Evolutionary conservation across 2,888 invertebrate genomes (phyloP), one percentile per base, ranked within the genome.

Genomic region (Sinohyriopsis cumingii): DNA sequence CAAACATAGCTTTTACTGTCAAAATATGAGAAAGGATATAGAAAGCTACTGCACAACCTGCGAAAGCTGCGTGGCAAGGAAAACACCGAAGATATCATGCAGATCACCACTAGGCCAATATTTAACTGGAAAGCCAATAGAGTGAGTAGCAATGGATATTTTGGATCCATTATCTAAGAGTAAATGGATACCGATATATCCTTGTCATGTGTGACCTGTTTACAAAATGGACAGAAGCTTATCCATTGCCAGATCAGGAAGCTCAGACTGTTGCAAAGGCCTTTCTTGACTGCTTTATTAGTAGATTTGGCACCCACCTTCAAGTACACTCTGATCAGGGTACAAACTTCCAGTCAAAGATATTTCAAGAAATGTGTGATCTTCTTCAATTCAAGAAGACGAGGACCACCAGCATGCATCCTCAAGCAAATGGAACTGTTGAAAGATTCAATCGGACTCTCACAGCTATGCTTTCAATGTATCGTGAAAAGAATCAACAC

Each of bases 331-430:
- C 62, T 19, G 65, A 72, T 33, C 71, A 68, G 63, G 71, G 71
- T n/a, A 60, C n/a, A 55, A 60, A 65, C n/a, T 73, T 66, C 28
- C 68, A 72, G 62, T 65, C 64, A n/a, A 68, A 64, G 33, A 22
- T 69, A 2, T 68, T 71, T 25, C n/a, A 60, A 55, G 61, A 68
- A 12, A 59, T 73, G 59, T 70, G 71, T 61, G 59, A 55, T 19
- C 19, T 67, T 19, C 45, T 68, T 18, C 19, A 56, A 6, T 70
- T 72, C 18, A 56, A 75, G 55, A 67, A 73, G 56, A 70, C 71
- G 15, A 55, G 65, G n/a, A 73, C 28, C 28, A 6, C n/a, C n/a
- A n/a, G n/a, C n/a, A n/a, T n/a, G n/a, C n/a, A n/a, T n/a, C n/a
- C n/a, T n/a, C n/a, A n/a, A n/a, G n/a, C n/a, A n/a, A n/a, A n/a